A percentile compares a stretch with the other conserved stretches of the same genome.
Evolutionary conservation across 2,888 invertebrate genomes (phyloP).

Genomic region (Cylloceria caligata): DNA sequence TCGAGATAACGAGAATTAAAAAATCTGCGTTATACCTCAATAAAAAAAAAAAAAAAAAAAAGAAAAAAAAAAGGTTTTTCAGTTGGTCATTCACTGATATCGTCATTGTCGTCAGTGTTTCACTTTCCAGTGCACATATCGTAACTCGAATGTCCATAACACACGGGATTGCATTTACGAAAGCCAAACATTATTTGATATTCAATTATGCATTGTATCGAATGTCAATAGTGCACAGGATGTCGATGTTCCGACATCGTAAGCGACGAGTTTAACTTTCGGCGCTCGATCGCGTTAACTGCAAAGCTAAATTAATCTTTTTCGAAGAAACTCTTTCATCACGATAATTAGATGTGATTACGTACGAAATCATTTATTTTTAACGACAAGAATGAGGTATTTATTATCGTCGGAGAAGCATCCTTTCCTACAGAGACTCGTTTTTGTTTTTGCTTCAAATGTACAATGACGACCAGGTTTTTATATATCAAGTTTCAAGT

Average conservation of each 20-base stretch:
- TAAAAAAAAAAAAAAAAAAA: too few relatives aligned
- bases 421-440: conserved; percentile 29
- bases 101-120: background rate
- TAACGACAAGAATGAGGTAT: conserved; percentile 53
- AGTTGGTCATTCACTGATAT: conserved; percentile 7
- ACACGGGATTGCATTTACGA: conserved; percentile 46
- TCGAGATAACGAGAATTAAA: background rate
- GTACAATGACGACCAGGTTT: conserved; percentile 3
- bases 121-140: conserved; percentile 14
- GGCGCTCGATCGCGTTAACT: background rate
- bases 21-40: background rate
- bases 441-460: conserved; percentile 26
- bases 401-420: conserved; percentile 43
- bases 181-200: conserved; percentile 47
- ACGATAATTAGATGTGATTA: conserved; percentile 35
- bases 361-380: conserved; percentile 42
- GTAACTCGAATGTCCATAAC: conserved; percentile 22
- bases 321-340: conserved; percentile 21
- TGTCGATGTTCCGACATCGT: conserved; percentile 13
- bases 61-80: background rate
- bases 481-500: conserved; percentile 9
- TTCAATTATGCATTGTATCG: conserved; percentile 35
- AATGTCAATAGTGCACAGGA: conserved; percentile 27
- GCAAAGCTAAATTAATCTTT: conserved; percentile 1
- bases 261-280: background rate